These are phyloP conservation scores for Lagria hirta DNA, from an alignment of 2,888 invertebrate genomes.

Conservation along the genomic window DNA sequence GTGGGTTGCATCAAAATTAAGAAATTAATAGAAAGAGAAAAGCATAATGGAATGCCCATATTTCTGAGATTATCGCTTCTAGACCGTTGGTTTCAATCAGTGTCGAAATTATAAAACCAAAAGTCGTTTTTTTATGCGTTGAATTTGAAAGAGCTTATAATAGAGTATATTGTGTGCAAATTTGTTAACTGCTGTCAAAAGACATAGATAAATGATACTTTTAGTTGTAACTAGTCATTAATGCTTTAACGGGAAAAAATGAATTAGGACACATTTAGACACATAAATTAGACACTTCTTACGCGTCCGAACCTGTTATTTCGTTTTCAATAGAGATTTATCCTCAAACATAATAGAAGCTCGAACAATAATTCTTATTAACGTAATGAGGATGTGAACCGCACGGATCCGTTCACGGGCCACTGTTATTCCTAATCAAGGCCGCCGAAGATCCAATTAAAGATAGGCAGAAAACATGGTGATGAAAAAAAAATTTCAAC, in stretches of 20 bases:
- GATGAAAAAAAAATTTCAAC: no score
- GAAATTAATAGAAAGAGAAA: conserved; percentile 20
- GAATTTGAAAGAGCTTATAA: no score
- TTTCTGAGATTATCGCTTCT: conserved; percentile 4
- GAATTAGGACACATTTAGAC: conserved; percentile 18
- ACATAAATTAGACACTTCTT: conserved; percentile 16
- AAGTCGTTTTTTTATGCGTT: no score
- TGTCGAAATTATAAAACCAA: conserved; percentile 2
- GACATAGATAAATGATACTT: conserved; percentile 17
- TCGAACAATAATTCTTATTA: no score
- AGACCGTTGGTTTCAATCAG: conserved; percentile 5
- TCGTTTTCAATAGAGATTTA: conserved; percentile 12
- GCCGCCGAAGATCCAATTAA: conserved; percentile 8
- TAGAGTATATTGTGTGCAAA: conserved; percentile 21
- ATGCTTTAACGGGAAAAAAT: conserved; percentile 18
- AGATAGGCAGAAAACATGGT: no score
- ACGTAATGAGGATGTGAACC: conserved; percentile 10
- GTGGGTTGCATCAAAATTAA: conserved; percentile 20
- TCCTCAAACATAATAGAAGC: not conserved
- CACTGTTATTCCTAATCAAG: conserved; percentile 8
- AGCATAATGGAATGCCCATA: conserved; percentile 7
- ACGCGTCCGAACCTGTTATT: conserved; percentile 7
- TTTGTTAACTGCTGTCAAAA: conserved; percentile 18
- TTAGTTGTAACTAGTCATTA: conserved; percentile 17
- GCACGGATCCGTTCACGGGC: conserved; percentile 1